These are phyloP conservation scores for Microcebus griseorufus DNA, from an alignment of 2,113 vertebrate species.

Conservation along the genomic window DNA sequence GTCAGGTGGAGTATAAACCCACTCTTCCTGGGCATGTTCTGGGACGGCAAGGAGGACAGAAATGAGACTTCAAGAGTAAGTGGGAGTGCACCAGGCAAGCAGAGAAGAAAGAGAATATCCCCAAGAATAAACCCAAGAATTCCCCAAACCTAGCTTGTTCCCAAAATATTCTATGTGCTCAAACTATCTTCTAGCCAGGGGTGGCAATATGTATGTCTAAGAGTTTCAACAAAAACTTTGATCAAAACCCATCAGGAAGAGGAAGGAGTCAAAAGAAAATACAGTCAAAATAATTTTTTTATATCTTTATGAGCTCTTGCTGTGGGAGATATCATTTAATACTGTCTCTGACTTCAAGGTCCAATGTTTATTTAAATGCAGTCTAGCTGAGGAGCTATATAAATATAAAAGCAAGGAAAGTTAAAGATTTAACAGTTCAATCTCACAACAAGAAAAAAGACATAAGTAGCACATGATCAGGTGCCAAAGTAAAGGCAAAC, in stretches of 20 bases:
- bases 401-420: neutral
- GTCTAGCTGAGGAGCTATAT: neutral
- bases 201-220: neutral
- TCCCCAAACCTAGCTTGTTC: neutral
- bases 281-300: neutral
- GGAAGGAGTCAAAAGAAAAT: conserved; percentile 40
- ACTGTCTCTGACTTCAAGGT: neutral
- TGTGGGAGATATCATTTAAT: conserved; percentile 36
- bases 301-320: conserved; percentile 21
- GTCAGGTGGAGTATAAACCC: neutral
- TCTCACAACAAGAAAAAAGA: conserved; percentile 14
- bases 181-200: neutral
- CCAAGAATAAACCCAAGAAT: neutral
- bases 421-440: neutral
- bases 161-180: neutral
- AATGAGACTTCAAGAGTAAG: neutral
- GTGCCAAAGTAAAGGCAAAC: conserved; percentile 33
- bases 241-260: conserved; percentile 15
- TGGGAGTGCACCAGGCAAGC: neutral
- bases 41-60: neutral
- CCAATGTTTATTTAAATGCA: conserved; percentile 39
- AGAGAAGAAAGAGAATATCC: neutral
- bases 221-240: neutral
- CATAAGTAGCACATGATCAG: neutral
- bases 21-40: neutral